Base-by-base conservation (phyloP, 2,113 vertebrate genomes). In the Empidonax alnorum region DNA sequence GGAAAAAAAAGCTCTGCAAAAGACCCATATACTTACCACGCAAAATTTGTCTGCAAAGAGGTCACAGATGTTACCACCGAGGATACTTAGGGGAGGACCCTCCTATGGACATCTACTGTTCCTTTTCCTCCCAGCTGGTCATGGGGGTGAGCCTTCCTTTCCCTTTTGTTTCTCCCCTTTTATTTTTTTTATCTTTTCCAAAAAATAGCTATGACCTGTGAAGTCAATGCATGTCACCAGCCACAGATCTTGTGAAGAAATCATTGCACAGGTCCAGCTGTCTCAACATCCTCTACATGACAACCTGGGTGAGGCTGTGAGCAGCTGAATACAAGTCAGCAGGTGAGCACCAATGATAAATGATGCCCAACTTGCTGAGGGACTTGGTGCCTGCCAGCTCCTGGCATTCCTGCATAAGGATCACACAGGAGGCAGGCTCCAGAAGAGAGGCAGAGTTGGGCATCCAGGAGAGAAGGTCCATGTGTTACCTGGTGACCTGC, bases 131-230 rank as follows among this genome's bases (percentile, higher is more conserved):
- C 18, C n/a, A 76, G 21, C 18, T 49, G 53, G 15, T 58, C 62
- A 37, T 1, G 1, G 6, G 24, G 6, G 0, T 0, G 0, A 72
- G 9, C 18, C 73, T 67, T 87, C 41, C n/a, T 46, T 87, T 84
- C 50, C 10, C 7, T 74, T 58, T 30, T 62, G 12, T 62, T 89
- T 78, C 28, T 71, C 28, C 50, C 47, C 42, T 78, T 78, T 49
- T 2, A 33, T 16, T 68, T 62, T 77, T 75, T 75, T 63, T 1
- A 21, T 30, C 11, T 67, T 66, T 78, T 24, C 31, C 7, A 5
- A 28, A 87, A 80, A 74, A 12, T 23, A 73, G 30, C 46, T 68
- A 15, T 55, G 55, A 47, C 8, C 8, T 81, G 66, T 71, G 50
- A 37, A 84, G 46, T 49, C 28, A 86, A 37, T 10, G 21, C 68